A percentile compares a stretch with the other conserved stretches of the same genome.
phyloP scores from a whole-genome alignment of 2,888 invertebrate species.

The Eilema depressum region DNA sequence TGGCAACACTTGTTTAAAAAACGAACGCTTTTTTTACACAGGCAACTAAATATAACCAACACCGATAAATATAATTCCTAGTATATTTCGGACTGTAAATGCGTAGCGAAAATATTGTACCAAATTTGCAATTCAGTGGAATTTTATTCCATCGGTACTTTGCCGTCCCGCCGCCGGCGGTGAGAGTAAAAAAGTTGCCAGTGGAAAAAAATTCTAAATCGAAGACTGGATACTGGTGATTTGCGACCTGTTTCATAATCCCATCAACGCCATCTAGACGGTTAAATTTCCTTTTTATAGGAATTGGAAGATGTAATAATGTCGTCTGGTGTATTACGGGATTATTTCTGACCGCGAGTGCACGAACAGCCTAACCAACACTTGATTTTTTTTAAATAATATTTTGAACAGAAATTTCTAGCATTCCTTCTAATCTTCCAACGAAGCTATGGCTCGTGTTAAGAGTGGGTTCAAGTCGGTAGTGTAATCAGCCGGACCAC shows the following conservation, averaged over 20 bases:
- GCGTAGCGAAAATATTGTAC: conserved; percentile 1
- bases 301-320: background rate
- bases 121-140: background rate
- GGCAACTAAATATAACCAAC: conserved; percentile 12
- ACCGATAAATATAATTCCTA: background rate
- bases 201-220: conserved; percentile 11
- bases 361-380: background rate
- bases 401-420: too few relatives aligned
- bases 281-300: background rate
- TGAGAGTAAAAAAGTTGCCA: conserved; percentile 15
- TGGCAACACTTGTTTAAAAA: conserved; percentile 43
- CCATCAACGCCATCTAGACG: background rate
- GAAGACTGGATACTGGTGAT: conserved; percentile 9
- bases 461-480: too few relatives aligned
- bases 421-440: too few relatives aligned
- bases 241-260: conserved; percentile 6
- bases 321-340: background rate
- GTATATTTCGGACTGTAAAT: background rate
- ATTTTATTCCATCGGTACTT: conserved; percentile 8
- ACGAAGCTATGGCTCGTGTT: too few relatives aligned
- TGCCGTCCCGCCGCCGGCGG: background rate
- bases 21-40: conserved; percentile 21
- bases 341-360: background rate
- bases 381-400: background rate
- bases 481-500: too few relatives aligned